phyloP scores from a whole-genome alignment of 2,113 vertebrate genomes.

The Melanerpes aurifrons region DNA sequence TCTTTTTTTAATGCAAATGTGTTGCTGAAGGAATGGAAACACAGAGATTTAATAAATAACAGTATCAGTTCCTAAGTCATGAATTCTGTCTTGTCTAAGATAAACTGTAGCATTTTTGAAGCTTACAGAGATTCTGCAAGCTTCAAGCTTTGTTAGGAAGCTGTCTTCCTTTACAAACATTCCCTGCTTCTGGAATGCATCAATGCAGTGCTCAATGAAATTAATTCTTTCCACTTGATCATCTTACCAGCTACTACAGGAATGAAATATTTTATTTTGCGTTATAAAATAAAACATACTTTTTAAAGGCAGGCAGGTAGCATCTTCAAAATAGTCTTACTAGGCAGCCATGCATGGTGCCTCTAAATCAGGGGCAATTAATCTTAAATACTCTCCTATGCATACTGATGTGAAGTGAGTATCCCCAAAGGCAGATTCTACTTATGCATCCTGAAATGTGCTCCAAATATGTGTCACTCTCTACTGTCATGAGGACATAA shows the following conservation, averaged over 20 bases:
- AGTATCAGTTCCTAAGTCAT: not conserved
- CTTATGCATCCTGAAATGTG: not conserved
- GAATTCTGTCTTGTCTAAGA: not conserved
- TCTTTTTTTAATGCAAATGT: not conserved
- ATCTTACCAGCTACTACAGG: not conserved
- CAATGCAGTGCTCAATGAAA: not conserved
- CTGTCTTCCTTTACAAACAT: not conserved
- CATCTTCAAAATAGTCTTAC: not conserved
- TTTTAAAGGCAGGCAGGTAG: not conserved
- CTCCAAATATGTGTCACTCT: not conserved
- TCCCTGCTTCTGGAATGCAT: not conserved
- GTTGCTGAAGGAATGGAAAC: not conserved
- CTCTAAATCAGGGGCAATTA: not conserved
- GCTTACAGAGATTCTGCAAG: not conserved
- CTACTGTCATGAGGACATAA: fast-evolving
- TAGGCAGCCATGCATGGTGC: not conserved
- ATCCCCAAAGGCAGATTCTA: not conserved
- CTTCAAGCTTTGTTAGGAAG: not conserved
- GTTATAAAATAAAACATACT: not conserved
- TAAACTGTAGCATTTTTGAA: not conserved
- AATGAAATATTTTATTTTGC: not conserved
- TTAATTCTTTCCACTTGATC: not conserved
- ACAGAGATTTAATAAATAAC: not conserved
- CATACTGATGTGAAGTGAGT: not conserved
- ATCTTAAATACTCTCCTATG: not conserved